Evolutionary conservation across 2,113 vertebrate species (phyloP).

Genomic region (Montifringilla adamsi): DNA sequence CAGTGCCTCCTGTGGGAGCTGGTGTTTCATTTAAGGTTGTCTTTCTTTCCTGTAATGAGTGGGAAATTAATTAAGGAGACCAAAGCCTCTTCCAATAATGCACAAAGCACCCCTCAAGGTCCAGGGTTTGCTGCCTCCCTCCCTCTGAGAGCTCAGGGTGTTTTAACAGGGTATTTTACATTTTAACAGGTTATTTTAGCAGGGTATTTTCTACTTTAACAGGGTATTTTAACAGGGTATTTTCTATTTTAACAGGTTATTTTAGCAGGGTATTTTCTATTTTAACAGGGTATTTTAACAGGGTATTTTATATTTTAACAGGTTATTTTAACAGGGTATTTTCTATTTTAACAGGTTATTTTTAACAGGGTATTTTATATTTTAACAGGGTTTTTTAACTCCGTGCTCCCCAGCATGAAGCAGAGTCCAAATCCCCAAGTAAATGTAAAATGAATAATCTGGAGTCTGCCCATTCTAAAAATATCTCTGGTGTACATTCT

Average conservation of each 20-base stretch:
- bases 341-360: not conserved
- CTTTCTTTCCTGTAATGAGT: not conserved
- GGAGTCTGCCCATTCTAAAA: conserved; percentile 11
- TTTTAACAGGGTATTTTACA: not conserved
- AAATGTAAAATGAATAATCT: conserved; percentile 11
- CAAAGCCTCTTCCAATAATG: not conserved
- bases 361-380: not conserved
- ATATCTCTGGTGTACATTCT: not conserved
- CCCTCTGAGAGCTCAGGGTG: not conserved
- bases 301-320: not conserved
- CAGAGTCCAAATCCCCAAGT: not conserved
- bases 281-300: not conserved
- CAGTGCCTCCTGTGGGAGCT: not conserved
- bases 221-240: not conserved
- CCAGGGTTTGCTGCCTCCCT: not conserved
- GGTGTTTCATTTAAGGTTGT: not conserved
- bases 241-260: not conserved
- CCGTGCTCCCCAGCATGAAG: not conserved
- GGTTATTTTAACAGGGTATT: not conserved
- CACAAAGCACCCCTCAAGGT: not conserved
- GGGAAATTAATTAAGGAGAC: not conserved
- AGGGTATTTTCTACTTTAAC: not conserved
- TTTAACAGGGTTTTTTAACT: not conserved
- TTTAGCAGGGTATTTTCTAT: not conserved
- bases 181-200: not conserved